These are phyloP conservation scores for Hydropotes inermis DNA, from an alignment of 2,113 vertebrate species.

Conservation along the genomic window DNA sequence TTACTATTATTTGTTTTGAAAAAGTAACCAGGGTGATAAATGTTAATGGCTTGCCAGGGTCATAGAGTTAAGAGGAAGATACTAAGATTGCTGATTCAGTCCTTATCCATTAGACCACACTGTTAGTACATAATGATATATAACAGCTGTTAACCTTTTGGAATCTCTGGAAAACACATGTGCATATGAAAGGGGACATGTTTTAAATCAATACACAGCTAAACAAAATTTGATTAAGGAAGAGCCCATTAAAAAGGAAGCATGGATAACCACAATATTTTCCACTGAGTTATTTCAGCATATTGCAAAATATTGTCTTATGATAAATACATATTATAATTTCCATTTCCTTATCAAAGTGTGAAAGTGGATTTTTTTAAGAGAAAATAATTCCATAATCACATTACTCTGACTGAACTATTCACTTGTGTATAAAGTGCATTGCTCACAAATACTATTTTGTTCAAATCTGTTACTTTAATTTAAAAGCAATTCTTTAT, in stretches of 20 bases:
- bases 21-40: slow-evolving; percentile 24
- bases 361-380: neutral
- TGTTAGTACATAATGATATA: slow-evolving; percentile 46
- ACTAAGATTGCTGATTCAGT: slow-evolving; percentile 36
- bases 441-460: neutral
- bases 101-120: slow-evolving; percentile 44
- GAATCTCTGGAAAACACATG: slow-evolving; percentile 40
- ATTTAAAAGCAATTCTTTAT: neutral
- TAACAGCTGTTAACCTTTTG: slow-evolving; percentile 46
- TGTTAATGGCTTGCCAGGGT: slow-evolving; percentile 45
- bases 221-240: slow-evolving; percentile 40
- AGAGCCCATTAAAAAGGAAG: slow-evolving; percentile 39
- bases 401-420: neutral
- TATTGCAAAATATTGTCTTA: neutral
- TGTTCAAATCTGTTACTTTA: neutral
- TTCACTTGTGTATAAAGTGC: neutral
- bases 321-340: slow-evolving; percentile 14
- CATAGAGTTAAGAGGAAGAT: neutral
- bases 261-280: slow-evolving; percentile 1
- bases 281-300: neutral
- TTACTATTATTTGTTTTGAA: slow-evolving; percentile 47
- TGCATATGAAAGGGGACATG: slow-evolving; percentile 25
- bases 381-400: neutral
- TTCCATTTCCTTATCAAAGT: slow-evolving; percentile 49
- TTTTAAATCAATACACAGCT: slow-evolving; percentile 50